Evolutionary conservation across 2,888 invertebrate species (phyloP), one percentile per base, ranked within the genome.

Genomic region (Lochmaea crataegi): DNA sequence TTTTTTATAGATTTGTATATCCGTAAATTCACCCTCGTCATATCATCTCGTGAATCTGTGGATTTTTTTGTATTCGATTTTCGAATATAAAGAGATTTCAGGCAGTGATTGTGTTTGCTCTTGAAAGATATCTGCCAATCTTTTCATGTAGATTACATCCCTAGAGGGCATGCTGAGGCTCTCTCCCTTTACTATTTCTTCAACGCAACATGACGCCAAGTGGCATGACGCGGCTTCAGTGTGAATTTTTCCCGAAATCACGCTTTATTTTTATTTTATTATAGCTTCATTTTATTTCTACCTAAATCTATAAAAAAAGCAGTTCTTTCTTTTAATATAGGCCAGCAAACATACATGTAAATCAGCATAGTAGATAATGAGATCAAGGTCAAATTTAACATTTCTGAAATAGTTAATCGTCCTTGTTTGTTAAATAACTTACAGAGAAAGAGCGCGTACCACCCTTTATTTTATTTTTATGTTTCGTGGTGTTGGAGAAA

Each of bases 51-150:
- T 22, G 45, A 70, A 65, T 64, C 70, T 64, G 58, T 26, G 64
- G 64, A 70, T 70, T 69, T 69, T 70, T 51, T 18, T 56, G 70
- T 64, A 70, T 70, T 70, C 70, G 48, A 68, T 68, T 45, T 70
- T 45, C 70, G 70, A 57, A 70, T 70, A 70, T 70, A 70, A 71
- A 61, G 73, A 74, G 76, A 72, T 74, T 72, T 73, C 65, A 68
- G 70, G 74, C 60, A 68, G 65, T 53, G 80, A 82, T 79, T 82
- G 81, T 84, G 84, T 85, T 85, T 84, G 83, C 85, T 82, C 83
- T 84, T 82, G 81, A 84, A 82, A 82, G 83, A 82, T 84, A 83
- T 84, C 84, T 83, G 83, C 83, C 84, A 84, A 83, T 83, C 82
- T 83, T 76, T 80, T 73, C 77, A 79, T 80, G 77, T 76, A 80